Base-by-base conservation (phyloP, 2,113 vertebrate genomes). In the Heterochromis multidens region DNA sequence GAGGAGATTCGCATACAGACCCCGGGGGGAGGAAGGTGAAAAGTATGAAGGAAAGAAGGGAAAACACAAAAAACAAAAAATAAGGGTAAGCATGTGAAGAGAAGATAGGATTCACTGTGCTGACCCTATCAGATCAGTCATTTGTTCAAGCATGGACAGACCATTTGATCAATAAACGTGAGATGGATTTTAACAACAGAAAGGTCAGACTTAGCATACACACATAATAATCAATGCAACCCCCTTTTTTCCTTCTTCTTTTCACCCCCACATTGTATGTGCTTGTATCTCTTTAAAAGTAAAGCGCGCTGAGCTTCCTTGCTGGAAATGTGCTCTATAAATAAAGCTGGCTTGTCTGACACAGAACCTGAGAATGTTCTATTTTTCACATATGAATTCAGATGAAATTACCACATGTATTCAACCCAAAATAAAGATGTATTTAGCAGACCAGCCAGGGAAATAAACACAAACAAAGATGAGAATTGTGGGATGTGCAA, bases 381-480 rank as follows among this genome's bases (percentile, higher is more conserved):
- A 3, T 57, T 84, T 79, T 61, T 59, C 23, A 49, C 4, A 23
- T 23, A 56, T 31, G 6, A 56, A 70, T 59, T 56, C 23, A 82
- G 74, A 70, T 5, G 0, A 13, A 84, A 82, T 79, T 63, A 56
- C 3, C 40, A 58, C 54, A 82, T 49, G 72, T 80, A 54, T 56
- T 63, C 2, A 9, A 17, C 21, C 27, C 3, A 23, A 81, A 60
- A 70, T 46, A 33, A 49, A 62, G 57, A 40, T n/a, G 4, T 49
- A 29, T 87, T 82, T 23, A 37, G 19, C 35, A 74, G 31, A 60
- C 29, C 23, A 49, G 59, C 33, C 25, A 17, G 27, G 14, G 46
- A 90, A 72, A 90, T 65, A 85, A 84, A 87, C 80, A 87, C 11
- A 86, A 82, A 72, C 27, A 11, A 84, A 86, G 65, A 52, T 27